Base-by-base conservation (phyloP, 2,797 vertebrate genomes). In the Hydrolagus colliei region DNA sequence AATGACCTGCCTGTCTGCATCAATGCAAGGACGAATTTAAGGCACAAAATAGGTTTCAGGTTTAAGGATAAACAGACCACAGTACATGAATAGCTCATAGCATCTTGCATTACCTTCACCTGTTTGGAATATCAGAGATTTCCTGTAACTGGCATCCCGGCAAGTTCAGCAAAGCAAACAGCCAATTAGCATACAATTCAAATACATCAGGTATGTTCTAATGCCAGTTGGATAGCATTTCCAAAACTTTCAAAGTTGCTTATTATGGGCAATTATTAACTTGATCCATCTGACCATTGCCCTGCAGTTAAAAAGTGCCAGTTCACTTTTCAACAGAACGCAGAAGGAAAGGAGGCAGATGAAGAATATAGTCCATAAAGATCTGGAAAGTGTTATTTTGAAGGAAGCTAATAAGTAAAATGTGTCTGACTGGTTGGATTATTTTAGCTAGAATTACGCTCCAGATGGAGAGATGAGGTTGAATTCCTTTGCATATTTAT, bases 1-100 rank as follows among this genome's bases (percentile, higher is more conserved):
- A 77, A 61, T 77, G 59, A 16, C 18, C 75, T 61, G 41, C 41
- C 41, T 3, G 10, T 59, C 52, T 61, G 20, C 75, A 77, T 52
- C 59, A 77, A 77, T 61, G 52, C 41, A 77, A 77, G 52, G 75
- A 77, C 20, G 59, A 59, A 77, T 77, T 77, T 77, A 77, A 52
- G 16, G 41, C 18, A 59, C 41, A 76, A 76, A 3, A 76, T 76
- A 76, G 74, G 74, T 61, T 77, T 77, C 18, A 77, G 20, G 75
- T 61, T 77, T 77, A 77, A 59, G 14, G 16, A 52, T 52, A 72
- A 77, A 77, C 75, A 77, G 41, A 77, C 59, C 75, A 52, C 41
- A 3, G 52, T 77, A 77, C 18, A 61, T 59, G 41, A 52, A 61
- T 9, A 52, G 41, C 74, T 76, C 14, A 76, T 18, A 41, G 16